phyloP scores from a whole-genome alignment of 2,888 invertebrate genomes.

The Leptura quadrifasciata region DNA sequence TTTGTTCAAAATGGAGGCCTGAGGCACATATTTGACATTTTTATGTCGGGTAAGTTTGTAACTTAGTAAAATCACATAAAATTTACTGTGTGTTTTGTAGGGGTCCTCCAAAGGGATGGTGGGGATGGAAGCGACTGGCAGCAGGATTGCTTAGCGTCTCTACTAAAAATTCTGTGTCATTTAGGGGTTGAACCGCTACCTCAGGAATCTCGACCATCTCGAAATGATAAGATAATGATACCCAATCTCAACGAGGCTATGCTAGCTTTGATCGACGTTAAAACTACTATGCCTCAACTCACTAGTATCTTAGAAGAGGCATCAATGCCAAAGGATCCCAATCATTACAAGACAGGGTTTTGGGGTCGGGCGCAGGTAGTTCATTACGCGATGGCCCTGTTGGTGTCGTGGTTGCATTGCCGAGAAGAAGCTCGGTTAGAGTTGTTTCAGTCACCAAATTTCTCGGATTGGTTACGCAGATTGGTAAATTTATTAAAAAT shows the following conservation, averaged over 20 bases:
- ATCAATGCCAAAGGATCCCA: constrained; percentile 85
- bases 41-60: constrained; percentile 83
- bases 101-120: constrained; percentile 83
- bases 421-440: constrained; percentile 85
- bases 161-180: constrained; percentile 90
- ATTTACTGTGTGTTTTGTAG: constrained; percentile 66
- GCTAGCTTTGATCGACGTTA: constrained; percentile 90
- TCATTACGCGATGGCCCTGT: constrained; percentile 92
- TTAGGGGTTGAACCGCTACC: constrained; percentile 83
- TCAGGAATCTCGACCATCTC: constrained; percentile 68
- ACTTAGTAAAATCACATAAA: constrained; percentile 16
- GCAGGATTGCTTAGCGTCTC: constrained; percentile 92
- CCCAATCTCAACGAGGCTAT: constrained; percentile 85
- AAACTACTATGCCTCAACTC: constrained; percentile 87
- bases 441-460: constrained; percentile 84
- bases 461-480: constrained; percentile 88
- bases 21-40: constrained; percentile 91
- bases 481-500: constrained; percentile 72
- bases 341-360: constrained; percentile 93
- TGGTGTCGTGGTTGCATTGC: constrained; percentile 95
- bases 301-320: constrained; percentile 93
- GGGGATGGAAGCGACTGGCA: constrained; percentile 93
- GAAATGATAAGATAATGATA: constrained; percentile 80
- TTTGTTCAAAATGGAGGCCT: constrained; percentile 93
- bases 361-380: constrained; percentile 94